Percentiles rank a stretch among this genome's conserved stretches.
phyloP scores from a whole-genome alignment of 2,888 invertebrate species.

The Doris montereyensis region DNA sequence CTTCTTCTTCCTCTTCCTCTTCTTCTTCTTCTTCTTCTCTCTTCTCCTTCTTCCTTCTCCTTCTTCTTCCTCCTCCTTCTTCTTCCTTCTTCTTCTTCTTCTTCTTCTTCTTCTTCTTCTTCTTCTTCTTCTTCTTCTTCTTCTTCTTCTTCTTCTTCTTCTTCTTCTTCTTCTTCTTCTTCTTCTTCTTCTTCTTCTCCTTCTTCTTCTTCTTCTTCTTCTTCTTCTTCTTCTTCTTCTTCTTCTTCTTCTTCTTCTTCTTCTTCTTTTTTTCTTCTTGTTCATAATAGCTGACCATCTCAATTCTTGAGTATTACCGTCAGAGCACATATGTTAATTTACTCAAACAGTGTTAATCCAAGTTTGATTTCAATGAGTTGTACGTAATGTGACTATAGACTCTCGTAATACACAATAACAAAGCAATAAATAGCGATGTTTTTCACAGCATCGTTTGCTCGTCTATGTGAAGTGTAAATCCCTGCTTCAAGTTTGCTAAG shows the following conservation, averaged over 20 bases:
- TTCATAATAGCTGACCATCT: too few relatives aligned
- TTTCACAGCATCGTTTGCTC: too few relatives aligned
- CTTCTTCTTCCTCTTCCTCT: neutral
- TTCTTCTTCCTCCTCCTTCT: neutral
- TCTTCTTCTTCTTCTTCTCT: constrained; percentile 9
- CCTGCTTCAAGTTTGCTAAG: too few relatives aligned
- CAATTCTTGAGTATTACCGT: too few relatives aligned
- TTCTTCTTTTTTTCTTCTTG: neutral
- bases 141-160: neutral
- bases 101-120: constrained; percentile 7
- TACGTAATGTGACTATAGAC: constrained; percentile 34
- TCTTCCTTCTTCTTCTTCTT: constrained; percentile 11
- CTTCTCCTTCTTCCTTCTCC: neutral
- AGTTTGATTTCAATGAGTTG: constrained; percentile 20
- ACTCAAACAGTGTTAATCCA: neutral
- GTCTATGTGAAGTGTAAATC: too few relatives aligned
- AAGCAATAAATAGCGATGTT: neutral
- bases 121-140: neutral
- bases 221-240: constrained; percentile 29
- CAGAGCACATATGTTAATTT: too few relatives aligned
- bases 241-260: constrained; percentile 33
- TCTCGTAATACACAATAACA: constrained; percentile 32
- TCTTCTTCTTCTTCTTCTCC: neutral
- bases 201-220: constrained; percentile 30
- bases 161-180: neutral